Base-by-base conservation (phyloP, 2,113 vertebrate genomes). In the Pontoporia blainvillei region DNA sequence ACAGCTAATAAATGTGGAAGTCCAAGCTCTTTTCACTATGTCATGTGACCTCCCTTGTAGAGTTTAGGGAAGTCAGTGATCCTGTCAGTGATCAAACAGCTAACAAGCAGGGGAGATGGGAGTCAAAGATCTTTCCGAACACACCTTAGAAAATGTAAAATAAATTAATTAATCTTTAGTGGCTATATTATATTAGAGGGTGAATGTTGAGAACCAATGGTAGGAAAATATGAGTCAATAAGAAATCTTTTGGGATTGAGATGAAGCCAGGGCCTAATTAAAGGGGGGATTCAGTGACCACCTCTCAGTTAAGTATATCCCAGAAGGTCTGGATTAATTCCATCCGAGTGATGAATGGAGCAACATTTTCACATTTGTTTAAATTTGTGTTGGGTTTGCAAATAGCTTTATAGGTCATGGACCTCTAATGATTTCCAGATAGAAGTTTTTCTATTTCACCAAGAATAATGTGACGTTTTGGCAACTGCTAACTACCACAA, bases 391-490 rank as follows among this genome's bases (percentile, higher is more conserved):
- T 34, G 13, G 72, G 61, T 92, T 94, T 87, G 39, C 71, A 62
- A 20, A 69, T 36, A 94, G 41, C 23, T 88, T 91, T 92, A 39
- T 78, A 87, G 52, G 66, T 66, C 71, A 75, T 62, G 36, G 46
- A 76, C 87, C 66, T 64, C 79, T 86, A 79, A 86, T 93, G 79
- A 71, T 94, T 90, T 92, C 59, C 81, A 79, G 73, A 34, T 61
- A 86, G 8, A 62, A 10, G 2, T 49, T 75, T 88, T 76, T 64
- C 39, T 69, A 8, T 86, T 44, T 92, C 18, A 75, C 66, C 14
- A 92, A 86, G 57, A 94, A 79, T 93, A 88, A 89, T 18, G 23
- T 20, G 27, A 88, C 41, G 5, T 62, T 62, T 93, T 93, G 61
- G 54, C 39, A 86, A 54, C 39, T 95, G 44, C 90, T 90, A 75